Evolutionary conservation across 1,140 invertebrate species (phyloP).

Genomic region (Tetraneura akinire): DNA sequence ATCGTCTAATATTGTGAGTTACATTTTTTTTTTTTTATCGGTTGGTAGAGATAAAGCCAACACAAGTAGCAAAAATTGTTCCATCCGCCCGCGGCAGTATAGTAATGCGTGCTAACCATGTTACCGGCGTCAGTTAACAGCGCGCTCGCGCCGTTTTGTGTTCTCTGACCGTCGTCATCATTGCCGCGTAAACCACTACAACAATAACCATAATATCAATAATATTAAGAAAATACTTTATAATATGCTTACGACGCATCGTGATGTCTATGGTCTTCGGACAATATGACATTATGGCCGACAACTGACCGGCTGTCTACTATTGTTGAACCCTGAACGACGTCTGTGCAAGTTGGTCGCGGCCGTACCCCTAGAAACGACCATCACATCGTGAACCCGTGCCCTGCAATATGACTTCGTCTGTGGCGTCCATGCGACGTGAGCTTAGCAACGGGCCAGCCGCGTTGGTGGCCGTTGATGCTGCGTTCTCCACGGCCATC

Average conservation of each 20-base stretch:
- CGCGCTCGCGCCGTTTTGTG: conserved; percentile 7
- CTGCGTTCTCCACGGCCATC: conserved; percentile 70
- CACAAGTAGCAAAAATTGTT: conserved; percentile 36
- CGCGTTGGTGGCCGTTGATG: conserved; percentile 67
- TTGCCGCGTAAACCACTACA: neutral
- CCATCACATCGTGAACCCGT: neutral
- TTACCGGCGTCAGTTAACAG: conserved; percentile 13
- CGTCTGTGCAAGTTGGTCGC: neutral
- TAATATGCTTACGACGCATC: neutral
- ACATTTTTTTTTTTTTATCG: conserved; percentile 10
- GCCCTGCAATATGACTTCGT: conserved; percentile 55
- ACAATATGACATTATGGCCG: neutral
- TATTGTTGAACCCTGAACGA: neutral
- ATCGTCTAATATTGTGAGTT: conserved; percentile 3
- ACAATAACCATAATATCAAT: no score
- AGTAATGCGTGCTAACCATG: neutral
- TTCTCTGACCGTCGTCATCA: neutral
- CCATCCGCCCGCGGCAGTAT: conserved; percentile 33
- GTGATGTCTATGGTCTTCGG: neutral
- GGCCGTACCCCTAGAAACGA: neutral
- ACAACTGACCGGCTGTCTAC: neutral
- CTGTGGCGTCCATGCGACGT: conserved; percentile 57
- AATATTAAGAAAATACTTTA: no score
- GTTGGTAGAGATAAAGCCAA: neutral
- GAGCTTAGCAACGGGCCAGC: conserved; percentile 61